A percentile compares a stretch with the other conserved stretches of the same genome.
Evolutionary conservation across 2,888 invertebrate genomes (phyloP).

Genomic region (Sarcophaga subvicina): DNA sequence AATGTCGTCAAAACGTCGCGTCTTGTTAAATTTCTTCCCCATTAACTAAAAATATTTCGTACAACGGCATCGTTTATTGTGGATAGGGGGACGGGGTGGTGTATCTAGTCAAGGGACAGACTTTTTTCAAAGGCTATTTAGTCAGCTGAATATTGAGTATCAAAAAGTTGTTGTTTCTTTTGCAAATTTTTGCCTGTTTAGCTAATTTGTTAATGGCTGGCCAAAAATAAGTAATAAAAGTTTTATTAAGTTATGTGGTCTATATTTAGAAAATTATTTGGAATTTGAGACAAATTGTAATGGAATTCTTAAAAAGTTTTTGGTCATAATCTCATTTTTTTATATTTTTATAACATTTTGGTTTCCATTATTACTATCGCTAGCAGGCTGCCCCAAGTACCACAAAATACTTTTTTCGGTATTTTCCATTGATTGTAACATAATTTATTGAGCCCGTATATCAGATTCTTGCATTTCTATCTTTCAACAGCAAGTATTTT

Average conservation of each 20-base stretch:
- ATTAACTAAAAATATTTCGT: slow-evolving; percentile 45
- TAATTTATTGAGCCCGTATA: too few species aligned
- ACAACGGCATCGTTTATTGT: slow-evolving; percentile 48
- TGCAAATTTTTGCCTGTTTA: neutral
- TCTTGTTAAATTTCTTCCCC: slow-evolving; percentile 38
- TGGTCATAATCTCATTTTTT: too few species aligned
- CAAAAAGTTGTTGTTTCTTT: too few species aligned
- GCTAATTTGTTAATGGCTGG: neutral
- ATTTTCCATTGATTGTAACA: too few species aligned
- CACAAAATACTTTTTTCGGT: too few species aligned
- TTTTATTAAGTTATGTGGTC: neutral
- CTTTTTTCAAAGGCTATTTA: neutral
- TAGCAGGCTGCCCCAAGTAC: too few species aligned
- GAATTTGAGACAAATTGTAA: neutral
- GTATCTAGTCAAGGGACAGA: neutral
- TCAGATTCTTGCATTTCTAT: too few species aligned
- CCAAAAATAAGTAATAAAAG: neutral
- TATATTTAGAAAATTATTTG: neutral
- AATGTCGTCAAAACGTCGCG: slow-evolving; percentile 68
- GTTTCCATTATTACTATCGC: too few species aligned
- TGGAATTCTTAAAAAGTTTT: too few species aligned
- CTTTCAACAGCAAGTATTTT: too few species aligned
- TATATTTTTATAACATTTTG: too few species aligned
- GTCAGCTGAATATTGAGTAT: neutral
- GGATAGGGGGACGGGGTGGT: slow-evolving; percentile 1